Conservation (phyloP, 2,113 vertebrate species). For the Bufo bufo region DNA sequence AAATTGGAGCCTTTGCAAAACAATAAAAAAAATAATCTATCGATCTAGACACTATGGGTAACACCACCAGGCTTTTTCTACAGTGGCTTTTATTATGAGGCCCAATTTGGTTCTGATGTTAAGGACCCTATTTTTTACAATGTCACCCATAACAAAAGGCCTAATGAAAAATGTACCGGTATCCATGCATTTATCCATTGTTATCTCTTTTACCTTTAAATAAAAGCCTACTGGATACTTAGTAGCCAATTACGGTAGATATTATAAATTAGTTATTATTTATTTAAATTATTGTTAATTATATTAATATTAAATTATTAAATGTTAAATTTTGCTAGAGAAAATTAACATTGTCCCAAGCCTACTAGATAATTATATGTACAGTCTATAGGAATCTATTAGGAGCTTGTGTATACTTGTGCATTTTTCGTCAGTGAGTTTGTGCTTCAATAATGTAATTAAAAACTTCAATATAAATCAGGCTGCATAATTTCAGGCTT, state of each 20-base stretch:
- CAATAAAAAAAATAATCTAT: too few species aligned
- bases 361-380: neutral
- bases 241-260: neutral
- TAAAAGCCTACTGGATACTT: neutral
- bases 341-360: neutral
- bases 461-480: neutral
- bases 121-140: neutral
- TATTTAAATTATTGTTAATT: too few species aligned
- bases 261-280: too few species aligned
- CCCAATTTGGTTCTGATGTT: too few species aligned
- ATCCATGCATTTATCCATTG: neutral
- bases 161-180: neutral
- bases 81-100: too few species aligned
- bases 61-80: too few species aligned
- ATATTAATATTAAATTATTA: neutral
- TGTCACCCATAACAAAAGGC: too few species aligned
- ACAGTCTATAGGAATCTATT: neutral
- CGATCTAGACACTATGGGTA: too few species aligned
- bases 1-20: too few species aligned
- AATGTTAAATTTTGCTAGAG: neutral
- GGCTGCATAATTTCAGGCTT: conserved; percentile 26
- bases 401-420: neutral
- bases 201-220: neutral
- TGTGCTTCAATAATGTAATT: conserved; percentile 19
- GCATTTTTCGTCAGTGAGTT: conserved; percentile 17